phyloP scores from a whole-genome alignment of 2,888 invertebrate species.

The Apomyelois bistriatella region DNA sequence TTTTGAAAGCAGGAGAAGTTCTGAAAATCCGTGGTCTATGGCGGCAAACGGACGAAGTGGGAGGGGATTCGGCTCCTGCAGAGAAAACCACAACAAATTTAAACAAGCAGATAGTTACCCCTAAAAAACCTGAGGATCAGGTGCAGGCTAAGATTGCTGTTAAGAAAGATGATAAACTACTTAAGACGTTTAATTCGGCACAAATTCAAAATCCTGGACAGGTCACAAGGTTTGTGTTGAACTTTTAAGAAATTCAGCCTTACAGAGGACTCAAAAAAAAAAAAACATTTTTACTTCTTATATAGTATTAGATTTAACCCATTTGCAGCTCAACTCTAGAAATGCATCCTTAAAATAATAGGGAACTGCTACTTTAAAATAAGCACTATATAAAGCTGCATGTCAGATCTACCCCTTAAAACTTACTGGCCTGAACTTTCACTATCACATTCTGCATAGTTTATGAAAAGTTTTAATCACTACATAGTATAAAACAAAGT shows the following conservation, averaged over 20 bases:
- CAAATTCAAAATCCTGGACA: slow-evolving; percentile 43
- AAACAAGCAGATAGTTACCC: slow-evolving; percentile 40
- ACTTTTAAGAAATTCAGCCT: background rate
- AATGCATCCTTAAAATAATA: too few species aligned
- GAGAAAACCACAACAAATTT: slow-evolving; percentile 49
- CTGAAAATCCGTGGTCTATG: slow-evolving; percentile 90
- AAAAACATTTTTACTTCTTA: too few species aligned
- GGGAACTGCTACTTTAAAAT: too few species aligned
- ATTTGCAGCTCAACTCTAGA: too few species aligned
- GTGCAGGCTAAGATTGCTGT: slow-evolving; percentile 54
- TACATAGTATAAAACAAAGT: too few species aligned
- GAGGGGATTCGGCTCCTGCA: slow-evolving; percentile 44
- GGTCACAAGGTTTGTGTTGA: slow-evolving; percentile 46
- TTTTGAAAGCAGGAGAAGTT: slow-evolving; percentile 89
- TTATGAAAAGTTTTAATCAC: too few species aligned
- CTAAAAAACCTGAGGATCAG: slow-evolving; percentile 54
- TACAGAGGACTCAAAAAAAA: too few species aligned
- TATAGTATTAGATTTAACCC: too few species aligned
- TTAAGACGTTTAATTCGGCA: slow-evolving; percentile 58
- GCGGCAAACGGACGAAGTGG: slow-evolving; percentile 81
- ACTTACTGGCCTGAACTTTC: too few species aligned
- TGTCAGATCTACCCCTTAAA: too few species aligned
- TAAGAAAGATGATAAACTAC: slow-evolving; percentile 73
- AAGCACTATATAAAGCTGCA: too few species aligned
- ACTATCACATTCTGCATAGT: too few species aligned